A percentile compares a stretch with the other conserved stretches of the same genome.
Evolutionary conservation across 2,797 vertebrate species (phyloP).

Genomic region (Hydrolagus colliei): DNA sequence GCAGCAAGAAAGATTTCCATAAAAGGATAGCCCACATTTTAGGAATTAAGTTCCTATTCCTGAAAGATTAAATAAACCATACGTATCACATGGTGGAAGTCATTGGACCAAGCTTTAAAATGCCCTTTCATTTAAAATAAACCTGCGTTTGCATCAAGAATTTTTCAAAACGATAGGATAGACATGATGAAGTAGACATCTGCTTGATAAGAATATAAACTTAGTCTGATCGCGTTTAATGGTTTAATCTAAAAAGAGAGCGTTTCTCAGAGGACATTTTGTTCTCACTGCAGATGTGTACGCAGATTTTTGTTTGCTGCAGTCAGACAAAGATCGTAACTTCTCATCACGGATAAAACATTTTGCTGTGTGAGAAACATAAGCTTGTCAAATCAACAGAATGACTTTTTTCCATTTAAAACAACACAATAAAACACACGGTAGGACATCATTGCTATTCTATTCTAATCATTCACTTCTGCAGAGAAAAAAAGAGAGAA

Average conservation of each 20-base stretch:
- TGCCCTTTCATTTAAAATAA: neutral
- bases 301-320: neutral
- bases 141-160: slow-evolving; percentile 5
- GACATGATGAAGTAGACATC: slow-evolving; percentile 13
- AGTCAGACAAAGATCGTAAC: neutral
- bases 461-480: slow-evolving; percentile 50
- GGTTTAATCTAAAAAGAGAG: neutral
- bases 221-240: neutral
- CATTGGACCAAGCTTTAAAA: neutral
- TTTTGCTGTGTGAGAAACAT: neutral
- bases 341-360: slow-evolving; percentile 19
- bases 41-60: slow-evolving; percentile 14
- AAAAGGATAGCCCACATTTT: slow-evolving; percentile 5
- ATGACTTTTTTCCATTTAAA: slow-evolving; percentile 44
- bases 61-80: slow-evolving; percentile 16
- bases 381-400: neutral
- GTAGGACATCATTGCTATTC: slow-evolving; percentile 46
- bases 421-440: slow-evolving; percentile 39
- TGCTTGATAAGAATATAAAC: neutral
- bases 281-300: slow-evolving; percentile 17
- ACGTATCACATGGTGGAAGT: neutral
- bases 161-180: slow-evolving; percentile 8
- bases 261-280: neutral
- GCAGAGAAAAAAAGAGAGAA: slow-evolving; percentile 32
- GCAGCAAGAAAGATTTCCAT: slow-evolving; percentile 4